Conservation (phyloP, 2,888 invertebrate species). For the Nomada ruficornis region DNA sequence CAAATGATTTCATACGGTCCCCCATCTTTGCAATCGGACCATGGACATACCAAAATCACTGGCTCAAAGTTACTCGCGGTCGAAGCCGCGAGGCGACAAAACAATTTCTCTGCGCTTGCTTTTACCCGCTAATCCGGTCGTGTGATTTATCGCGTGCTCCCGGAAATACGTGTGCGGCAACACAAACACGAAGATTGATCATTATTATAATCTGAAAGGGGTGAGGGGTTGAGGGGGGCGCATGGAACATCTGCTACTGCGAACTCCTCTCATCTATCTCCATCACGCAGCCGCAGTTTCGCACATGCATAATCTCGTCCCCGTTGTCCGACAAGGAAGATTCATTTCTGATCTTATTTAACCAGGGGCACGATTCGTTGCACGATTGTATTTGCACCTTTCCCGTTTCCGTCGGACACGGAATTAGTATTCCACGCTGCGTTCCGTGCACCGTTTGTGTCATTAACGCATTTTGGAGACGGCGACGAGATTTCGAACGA, state of each 20-base stretch:
- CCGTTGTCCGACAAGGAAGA: conserved; percentile 40
- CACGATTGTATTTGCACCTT: conserved; percentile 15
- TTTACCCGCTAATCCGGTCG: conserved; percentile 35
- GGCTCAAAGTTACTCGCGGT: background rate
- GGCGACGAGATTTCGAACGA: too few relatives aligned
- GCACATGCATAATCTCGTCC: conserved; percentile 43
- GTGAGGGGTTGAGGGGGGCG: background rate
- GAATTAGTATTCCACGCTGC: conserved; percentile 8
- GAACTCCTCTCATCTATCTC: conserved; percentile 61
- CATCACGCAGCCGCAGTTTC: conserved; percentile 52
- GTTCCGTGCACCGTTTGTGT: background rate
- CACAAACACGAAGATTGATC: conserved; percentile 56
- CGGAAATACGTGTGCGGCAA: conserved; percentile 43
- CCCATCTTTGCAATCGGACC: background rate
- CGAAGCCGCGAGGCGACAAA: conserved; percentile 29
- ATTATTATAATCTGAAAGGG: conserved; percentile 57
- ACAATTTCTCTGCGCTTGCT: conserved; percentile 36
- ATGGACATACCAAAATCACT: background rate
- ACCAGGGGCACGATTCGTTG: background rate
- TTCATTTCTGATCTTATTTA: conserved; percentile 45
- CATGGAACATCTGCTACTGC: conserved; percentile 55
- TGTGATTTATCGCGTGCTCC: conserved; percentile 43
- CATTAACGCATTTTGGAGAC: background rate
- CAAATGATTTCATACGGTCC: too few relatives aligned
- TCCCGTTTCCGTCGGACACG: background rate